Evolutionary conservation across 2,113 vertebrate genomes (phyloP).

Genomic region (Actenoides hombroni): DNA sequence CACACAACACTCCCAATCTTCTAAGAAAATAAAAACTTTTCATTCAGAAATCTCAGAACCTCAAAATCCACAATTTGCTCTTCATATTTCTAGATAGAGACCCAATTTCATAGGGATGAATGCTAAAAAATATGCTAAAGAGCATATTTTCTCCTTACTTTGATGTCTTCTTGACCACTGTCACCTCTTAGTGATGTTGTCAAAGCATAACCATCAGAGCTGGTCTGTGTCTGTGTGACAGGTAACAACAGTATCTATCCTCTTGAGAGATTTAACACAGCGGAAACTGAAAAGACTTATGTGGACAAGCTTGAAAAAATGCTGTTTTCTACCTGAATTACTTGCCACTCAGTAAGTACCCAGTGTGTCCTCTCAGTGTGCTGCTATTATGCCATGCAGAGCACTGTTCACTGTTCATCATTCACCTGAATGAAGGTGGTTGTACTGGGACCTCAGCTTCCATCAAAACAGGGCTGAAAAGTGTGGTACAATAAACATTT

Average conservation of each 20-base stretch:
- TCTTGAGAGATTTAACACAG: neutral
- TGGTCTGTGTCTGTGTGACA: neutral
- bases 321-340: conserved; percentile 37
- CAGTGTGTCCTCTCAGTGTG: neutral
- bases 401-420: no score
- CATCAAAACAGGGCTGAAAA: neutral
- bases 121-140: neutral
- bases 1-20: neutral
- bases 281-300: neutral
- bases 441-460: neutral
- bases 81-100: neutral
- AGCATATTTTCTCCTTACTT: neutral
- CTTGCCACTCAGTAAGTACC: neutral
- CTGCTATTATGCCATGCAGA: neutral
- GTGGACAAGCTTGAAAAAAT: conserved; percentile 15
- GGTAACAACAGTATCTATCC: neutral
- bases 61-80: neutral
- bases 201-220: neutral
- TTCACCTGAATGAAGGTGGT: neutral
- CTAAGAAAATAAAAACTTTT: neutral
- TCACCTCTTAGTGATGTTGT: neutral
- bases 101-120: neutral
- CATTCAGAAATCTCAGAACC: neutral
- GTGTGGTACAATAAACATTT: neutral
- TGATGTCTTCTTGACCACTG: neutral